These are phyloP conservation scores for Pristionchus mayeri DNA, from an alignment of 2,888 invertebrate species.

Conservation along the genomic window DNA sequence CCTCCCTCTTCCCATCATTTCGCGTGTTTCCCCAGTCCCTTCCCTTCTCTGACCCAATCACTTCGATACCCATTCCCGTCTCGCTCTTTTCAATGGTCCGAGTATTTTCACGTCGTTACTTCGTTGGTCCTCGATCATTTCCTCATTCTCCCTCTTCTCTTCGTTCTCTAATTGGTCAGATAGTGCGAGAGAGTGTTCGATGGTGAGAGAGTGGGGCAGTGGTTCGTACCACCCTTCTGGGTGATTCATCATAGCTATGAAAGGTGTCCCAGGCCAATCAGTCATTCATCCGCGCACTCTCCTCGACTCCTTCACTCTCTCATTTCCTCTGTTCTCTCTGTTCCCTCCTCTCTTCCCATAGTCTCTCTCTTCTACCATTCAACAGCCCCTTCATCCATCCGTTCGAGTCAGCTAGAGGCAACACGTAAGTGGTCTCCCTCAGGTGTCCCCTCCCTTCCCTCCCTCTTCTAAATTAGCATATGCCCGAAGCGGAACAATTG, in stretches of 20 bases:
- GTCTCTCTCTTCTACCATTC: conserved; percentile 9
- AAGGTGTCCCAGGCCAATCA: conserved; percentile 37
- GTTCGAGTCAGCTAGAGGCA: conserved; percentile 3
- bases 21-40: not conserved
- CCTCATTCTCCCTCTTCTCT: not conserved
- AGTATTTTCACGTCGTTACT: conserved; percentile 15
- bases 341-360: not conserved
- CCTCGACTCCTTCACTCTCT: not conserved
- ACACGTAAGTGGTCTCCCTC: conserved; percentile 49
- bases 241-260: conserved; percentile 41
- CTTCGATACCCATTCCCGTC: not conserved
- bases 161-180: not conserved
- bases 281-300: conserved; percentile 11
- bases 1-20: conserved; percentile 1
- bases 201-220: not conserved
- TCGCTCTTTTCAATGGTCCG: conserved; percentile 14
- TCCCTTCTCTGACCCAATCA: conserved; percentile 14
- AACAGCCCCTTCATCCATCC: conserved; percentile 3
- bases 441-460: conserved; percentile 48
- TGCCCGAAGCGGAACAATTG: conserved; percentile 46
- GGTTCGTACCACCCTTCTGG: conserved; percentile 35
- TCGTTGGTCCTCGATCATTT: conserved; percentile 7
- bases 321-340: not conserved
- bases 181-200: not conserved
- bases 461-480: conserved; percentile 50